These are phyloP conservation scores for Anolis carolinensis DNA, from an alignment of 2,113 vertebrate genomes.

Conservation along the genomic window DNA sequence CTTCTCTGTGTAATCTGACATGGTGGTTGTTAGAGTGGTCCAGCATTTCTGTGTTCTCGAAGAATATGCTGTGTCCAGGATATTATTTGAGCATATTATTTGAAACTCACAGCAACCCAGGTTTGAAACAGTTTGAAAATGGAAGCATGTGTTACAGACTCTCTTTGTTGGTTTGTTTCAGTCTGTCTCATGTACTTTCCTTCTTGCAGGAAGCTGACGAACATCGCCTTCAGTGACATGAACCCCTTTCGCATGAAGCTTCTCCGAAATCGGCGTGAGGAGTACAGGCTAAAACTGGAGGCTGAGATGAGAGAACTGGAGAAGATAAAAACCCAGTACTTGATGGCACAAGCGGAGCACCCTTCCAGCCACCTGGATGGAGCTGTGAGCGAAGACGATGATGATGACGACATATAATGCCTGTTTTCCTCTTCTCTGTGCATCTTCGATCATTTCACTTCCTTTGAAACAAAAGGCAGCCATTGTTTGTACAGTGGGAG, in stretches of 20 bases:
- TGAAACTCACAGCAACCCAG: too few relatives aligned
- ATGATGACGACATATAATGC: constrained; percentile 81
- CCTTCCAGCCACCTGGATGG: constrained; percentile 68
- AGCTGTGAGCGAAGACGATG: constrained; percentile 85
- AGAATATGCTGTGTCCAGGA: too few relatives aligned
- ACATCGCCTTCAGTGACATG: constrained; percentile 89
- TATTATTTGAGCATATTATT: too few relatives aligned
- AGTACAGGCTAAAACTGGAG: constrained; percentile 85
- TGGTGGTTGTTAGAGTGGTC: too few relatives aligned
- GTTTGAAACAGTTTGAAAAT: too few relatives aligned
- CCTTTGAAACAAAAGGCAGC: background rate
- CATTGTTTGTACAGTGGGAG: background rate
- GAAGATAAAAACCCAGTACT: constrained; percentile 81
- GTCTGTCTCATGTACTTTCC: background rate
- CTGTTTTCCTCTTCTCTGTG: background rate
- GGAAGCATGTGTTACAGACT: too few relatives aligned
- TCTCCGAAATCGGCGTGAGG: constrained; percentile 79
- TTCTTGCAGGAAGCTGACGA: constrained; percentile 82
- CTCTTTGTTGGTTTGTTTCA: background rate
- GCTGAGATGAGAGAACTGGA: constrained; percentile 84
- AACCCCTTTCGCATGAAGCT: constrained; percentile 90
- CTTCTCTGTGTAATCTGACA: too few relatives aligned
- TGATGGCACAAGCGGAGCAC: constrained; percentile 70
- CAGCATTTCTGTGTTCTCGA: too few relatives aligned
- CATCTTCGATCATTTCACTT: background rate